These are phyloP conservation scores for Boloria euphrosyne DNA, from an alignment of 2,888 invertebrate species.

Conservation along the genomic window DNA sequence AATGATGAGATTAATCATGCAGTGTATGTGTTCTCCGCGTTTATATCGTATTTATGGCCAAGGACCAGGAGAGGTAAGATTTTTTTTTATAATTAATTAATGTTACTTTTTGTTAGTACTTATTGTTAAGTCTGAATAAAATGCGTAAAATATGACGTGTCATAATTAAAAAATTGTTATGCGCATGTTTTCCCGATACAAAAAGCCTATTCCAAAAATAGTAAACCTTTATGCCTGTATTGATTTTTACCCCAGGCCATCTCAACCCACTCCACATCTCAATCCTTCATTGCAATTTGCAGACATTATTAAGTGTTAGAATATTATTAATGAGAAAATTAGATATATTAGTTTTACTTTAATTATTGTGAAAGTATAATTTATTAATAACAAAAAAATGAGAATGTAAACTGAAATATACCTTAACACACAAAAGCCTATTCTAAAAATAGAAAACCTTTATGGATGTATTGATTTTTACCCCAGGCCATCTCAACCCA, in stretches of 20 bases:
- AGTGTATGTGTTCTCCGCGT: conserved; percentile 87
- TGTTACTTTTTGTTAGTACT: neutral
- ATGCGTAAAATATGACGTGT: neutral
- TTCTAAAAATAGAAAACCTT: conserved; percentile 9
- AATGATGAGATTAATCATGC: conserved; percentile 78
- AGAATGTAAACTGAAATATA: too few relatives aligned
- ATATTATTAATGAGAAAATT: too few relatives aligned
- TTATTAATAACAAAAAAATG: too few relatives aligned
- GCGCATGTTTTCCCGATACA: neutral
- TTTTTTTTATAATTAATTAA: neutral
- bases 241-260: conserved; percentile 24
- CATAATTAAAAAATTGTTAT: neutral
- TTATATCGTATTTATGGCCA: conserved; percentile 87
- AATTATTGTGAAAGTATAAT: too few relatives aligned
- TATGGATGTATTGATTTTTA: conserved; percentile 25
- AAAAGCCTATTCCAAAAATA: conserved; percentile 3
- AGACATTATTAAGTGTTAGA: too few relatives aligned
- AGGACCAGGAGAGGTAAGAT: conserved; percentile 52
- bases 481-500: conserved; percentile 17
- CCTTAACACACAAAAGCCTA: too few relatives aligned
- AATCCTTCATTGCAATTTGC: too few relatives aligned
- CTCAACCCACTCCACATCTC: conserved; percentile 11
- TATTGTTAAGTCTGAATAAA: neutral
- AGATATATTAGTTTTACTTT: too few relatives aligned
- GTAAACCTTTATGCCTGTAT: conserved; percentile 11